phyloP scores from a whole-genome alignment of 2,888 invertebrate genomes.

The Aphodius sticticus region DNA sequence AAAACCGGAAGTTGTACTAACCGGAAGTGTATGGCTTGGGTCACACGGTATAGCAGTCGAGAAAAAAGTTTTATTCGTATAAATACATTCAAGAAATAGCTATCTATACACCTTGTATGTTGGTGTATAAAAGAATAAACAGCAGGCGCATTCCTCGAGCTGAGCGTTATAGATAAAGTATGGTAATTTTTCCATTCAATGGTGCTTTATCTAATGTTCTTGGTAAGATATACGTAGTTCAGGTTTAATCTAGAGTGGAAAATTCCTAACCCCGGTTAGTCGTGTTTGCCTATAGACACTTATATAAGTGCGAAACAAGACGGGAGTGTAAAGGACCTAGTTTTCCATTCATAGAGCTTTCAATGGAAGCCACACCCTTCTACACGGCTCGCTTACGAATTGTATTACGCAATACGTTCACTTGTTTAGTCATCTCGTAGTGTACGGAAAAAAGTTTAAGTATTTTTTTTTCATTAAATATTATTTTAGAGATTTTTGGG shows the following conservation, averaged over 20 bases:
- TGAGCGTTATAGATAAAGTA: background rate
- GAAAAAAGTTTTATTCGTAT: background rate
- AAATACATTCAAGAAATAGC: background rate
- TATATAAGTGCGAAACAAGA: background rate
- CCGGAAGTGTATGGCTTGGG: too few species aligned
- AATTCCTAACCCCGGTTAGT: background rate
- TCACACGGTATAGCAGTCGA: too few species aligned
- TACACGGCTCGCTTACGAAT: background rate
- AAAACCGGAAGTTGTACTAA: too few species aligned
- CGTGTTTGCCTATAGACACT: background rate
- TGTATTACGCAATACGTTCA: background rate
- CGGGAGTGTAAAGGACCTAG: background rate
- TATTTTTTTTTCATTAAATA: too few species aligned
- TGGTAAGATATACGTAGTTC: background rate
- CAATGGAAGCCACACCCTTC: background rate
- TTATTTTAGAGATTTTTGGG: too few species aligned
- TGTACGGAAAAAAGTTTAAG: background rate
- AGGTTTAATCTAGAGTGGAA: background rate
- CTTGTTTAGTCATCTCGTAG: background rate
- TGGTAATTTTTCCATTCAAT: background rate
- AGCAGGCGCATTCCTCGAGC: background rate
- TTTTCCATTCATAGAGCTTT: background rate
- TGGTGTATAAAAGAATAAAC: background rate
- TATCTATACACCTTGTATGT: background rate
- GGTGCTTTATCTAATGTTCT: background rate